Base-by-base conservation (phyloP, 1,140 invertebrate species). In the Lamellibrachia luymesi region DNA sequence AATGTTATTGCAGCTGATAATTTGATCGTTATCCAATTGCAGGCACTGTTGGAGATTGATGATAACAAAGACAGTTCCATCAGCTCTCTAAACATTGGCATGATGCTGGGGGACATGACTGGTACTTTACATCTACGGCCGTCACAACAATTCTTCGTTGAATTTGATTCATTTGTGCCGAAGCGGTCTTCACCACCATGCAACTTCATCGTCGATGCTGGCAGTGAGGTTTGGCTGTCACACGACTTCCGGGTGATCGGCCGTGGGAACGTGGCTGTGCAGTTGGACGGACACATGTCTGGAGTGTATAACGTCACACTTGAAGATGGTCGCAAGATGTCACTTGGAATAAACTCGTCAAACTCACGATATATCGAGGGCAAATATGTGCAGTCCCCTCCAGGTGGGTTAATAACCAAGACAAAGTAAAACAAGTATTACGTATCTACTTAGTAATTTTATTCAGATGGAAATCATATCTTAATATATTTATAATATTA, bases 261-360 rank as follows among this genome's bases (percentile, higher is more conserved):
- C 25, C 51, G 17, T 49, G 93, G 93, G 13, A 25, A 49, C 2
- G 94, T 94, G 50, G 94, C 93, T 17, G 90, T 93, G 64, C 52
- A 93, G 13, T 92, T 94, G 25, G 93, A 94, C 89, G 95, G 95
- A 13, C 94, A 94, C 90, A 89, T 95, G 50, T 93, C 94, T 90
- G 95, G 95, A 50, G 94, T 95, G 52, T 94, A 94, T 93, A 95
- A 95, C 92, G 92, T 95, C 80, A 95, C 95, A 5, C 52, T 95
- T 90, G 95, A 94, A 90, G 94, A 94, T 51, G 94, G 92, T 1
- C 93, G 93, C 27, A 64, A 80, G 50, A 90, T 95, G 80, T 90
- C 92, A 52, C 93, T 95, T 4, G 94, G 93, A 25, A 52, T 90
- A 2, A 94, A 93, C 25, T 94, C 95, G 13, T 94, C 94, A 38